Evolutionary conservation across 35 echinoderm and acorn worm genomes (phyloP).

Genomic region (Heliocidaris tuberculata): DNA sequence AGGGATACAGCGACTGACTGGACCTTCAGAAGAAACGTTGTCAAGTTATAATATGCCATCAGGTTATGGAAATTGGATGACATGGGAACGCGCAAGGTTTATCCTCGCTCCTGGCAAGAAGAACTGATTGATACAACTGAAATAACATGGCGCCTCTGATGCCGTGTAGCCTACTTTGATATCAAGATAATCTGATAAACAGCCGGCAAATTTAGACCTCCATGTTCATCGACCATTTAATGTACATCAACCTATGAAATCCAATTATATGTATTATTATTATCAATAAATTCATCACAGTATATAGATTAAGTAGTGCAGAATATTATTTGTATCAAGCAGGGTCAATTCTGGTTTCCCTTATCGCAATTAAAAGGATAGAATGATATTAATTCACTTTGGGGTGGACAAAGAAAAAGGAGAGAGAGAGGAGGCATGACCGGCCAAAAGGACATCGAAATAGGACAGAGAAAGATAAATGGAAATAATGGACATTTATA

Average conservation of each 20-base stretch:
- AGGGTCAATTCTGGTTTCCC: too few species aligned
- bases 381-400: too few species aligned
- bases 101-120: slow-evolving; percentile 8
- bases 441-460: background rate
- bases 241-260: too few species aligned
- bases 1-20: slow-evolving; percentile 6
- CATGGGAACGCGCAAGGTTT: background rate
- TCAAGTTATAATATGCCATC: background rate
- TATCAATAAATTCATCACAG: too few species aligned
- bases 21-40: background rate
- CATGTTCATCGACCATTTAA: too few species aligned
- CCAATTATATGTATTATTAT: too few species aligned
- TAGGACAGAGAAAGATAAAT: background rate
- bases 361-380: too few species aligned
- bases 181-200: background rate
- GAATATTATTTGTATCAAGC: too few species aligned
- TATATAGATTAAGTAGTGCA: too few species aligned
- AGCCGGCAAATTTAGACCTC: background rate
- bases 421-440: too few species aligned
- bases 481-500: too few species aligned
- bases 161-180: background rate
- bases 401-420: too few species aligned
- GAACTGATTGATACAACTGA: slow-evolving; percentile 9
- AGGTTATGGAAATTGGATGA: slow-evolving; percentile 1
- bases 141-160: background rate